These are phyloP conservation scores for Neocrepidodera transversa DNA, from an alignment of 2,888 invertebrate genomes.

Conservation along the genomic window DNA sequence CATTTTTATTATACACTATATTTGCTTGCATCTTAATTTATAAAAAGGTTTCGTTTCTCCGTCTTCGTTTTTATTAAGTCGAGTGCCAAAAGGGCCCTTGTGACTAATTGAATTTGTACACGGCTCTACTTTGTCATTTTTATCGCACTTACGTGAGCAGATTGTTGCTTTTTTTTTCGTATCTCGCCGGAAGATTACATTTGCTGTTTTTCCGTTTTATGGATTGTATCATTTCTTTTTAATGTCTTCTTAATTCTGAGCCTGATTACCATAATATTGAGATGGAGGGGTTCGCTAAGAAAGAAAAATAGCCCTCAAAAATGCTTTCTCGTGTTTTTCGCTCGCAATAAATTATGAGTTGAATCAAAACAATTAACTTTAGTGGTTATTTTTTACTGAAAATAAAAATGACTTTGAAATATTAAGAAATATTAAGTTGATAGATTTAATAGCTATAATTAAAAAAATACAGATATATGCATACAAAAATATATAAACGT, in stretches of 20 bases:
- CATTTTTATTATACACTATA: slow-evolving; percentile 20
- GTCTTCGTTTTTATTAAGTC: slow-evolving; percentile 22
- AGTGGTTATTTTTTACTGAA: too few species aligned
- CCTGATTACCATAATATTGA: slow-evolving; percentile 1
- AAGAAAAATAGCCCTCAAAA: slow-evolving; percentile 6
- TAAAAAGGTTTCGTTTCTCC: slow-evolving; percentile 14
- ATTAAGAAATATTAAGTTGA: too few species aligned
- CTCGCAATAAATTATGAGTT: too few species aligned
- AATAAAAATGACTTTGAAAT: too few species aligned
- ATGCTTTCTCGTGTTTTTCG: background rate
- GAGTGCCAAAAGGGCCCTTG: slow-evolving; percentile 25
- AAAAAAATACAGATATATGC: too few species aligned
- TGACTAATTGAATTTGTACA: slow-evolving; percentile 30
- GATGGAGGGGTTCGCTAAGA: background rate
- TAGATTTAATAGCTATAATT: too few species aligned
- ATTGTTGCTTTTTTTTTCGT: slow-evolving; percentile 14
- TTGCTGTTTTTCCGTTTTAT: background rate
- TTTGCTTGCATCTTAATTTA: slow-evolving; percentile 29
- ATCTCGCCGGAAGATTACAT: background rate
- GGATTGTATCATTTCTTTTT: slow-evolving; percentile 5
- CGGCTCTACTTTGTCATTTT: slow-evolving; percentile 29
- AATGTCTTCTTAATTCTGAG: slow-evolving; percentile 7
- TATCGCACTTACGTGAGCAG: slow-evolving; percentile 15
- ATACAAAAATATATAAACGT: too few species aligned
- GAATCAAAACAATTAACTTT: too few species aligned